Evolutionary conservation across 2,113 vertebrate species (phyloP).

Genomic region (Phalacrocorax carbo): DNA sequence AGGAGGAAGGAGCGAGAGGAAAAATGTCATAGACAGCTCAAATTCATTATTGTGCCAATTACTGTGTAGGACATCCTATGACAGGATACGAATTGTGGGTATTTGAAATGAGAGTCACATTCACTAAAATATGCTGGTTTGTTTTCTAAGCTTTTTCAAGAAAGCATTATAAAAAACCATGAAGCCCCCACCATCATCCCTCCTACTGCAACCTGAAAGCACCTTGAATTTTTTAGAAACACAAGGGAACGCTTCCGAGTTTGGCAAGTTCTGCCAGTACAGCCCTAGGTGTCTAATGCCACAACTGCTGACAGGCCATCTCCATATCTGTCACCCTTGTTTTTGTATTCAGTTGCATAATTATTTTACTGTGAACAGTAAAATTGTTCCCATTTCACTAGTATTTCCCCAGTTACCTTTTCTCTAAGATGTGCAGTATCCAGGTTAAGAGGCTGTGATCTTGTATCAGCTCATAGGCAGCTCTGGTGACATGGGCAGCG

Average conservation of each 20-base stretch:
- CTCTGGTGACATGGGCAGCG: conserved; percentile 77
- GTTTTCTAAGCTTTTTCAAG: not conserved
- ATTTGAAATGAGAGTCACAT: not conserved
- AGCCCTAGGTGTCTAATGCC: not conserved
- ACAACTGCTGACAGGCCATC: not conserved
- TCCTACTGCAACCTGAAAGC: not conserved
- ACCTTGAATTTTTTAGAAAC: not conserved
- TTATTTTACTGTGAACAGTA: not conserved
- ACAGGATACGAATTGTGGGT: not conserved
- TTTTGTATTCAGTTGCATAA: not conserved
- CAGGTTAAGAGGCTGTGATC: conserved; percentile 86
- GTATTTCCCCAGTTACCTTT: conserved; percentile 69
- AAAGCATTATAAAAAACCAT: not conserved
- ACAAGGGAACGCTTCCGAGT: not conserved
- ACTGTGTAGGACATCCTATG: not conserved
- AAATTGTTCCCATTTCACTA: not conserved
- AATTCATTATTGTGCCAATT: not conserved
- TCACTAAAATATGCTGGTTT: not conserved
- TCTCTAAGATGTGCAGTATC: conserved; percentile 81
- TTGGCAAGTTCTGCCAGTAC: not conserved
- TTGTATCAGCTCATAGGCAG: conserved; percentile 85
- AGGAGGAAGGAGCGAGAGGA: not conserved
- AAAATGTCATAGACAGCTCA: not conserved
- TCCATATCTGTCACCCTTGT: not conserved
- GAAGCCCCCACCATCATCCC: not conserved